Evolutionary conservation across 2,113 vertebrate genomes (phyloP).

Genomic region (Vulpes ferrilata): DNA sequence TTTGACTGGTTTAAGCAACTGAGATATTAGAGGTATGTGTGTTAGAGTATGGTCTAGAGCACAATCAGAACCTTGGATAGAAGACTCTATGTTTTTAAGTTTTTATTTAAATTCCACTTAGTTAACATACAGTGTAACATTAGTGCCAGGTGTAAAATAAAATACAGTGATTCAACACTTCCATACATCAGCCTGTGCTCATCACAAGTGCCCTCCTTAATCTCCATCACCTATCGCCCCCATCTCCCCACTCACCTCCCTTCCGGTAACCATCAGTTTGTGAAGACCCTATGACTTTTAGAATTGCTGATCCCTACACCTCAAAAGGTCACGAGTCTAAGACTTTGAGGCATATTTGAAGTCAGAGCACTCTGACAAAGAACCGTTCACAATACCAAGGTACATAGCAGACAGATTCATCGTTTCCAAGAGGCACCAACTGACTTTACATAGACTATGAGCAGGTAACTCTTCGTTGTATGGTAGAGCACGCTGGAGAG

Average conservation of each 20-base stretch:
- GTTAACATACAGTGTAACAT: background rate
- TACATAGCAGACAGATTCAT: accelerated
- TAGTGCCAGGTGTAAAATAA: background rate
- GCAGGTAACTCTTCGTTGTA: background rate
- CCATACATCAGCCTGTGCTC: background rate
- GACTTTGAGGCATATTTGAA: background rate
- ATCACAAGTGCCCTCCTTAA: background rate
- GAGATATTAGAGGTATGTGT: background rate
- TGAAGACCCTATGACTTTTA: background rate
- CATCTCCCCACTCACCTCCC: background rate
- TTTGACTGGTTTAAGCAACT: background rate
- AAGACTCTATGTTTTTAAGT: background rate
- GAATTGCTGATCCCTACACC: background rate
- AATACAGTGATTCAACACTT: background rate
- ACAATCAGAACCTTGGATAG: background rate
- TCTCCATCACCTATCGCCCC: background rate
- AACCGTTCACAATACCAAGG: background rate
- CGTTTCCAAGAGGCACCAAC: background rate
- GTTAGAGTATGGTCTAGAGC: background rate
- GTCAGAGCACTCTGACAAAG: background rate
- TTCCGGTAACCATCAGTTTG: background rate
- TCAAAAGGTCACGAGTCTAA: background rate
- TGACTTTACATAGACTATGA: background rate
- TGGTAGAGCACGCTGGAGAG: no score
- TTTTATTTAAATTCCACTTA: background rate